phyloP scores from a whole-genome alignment of 2,113 vertebrate genomes.

The Callaeas wilsoni region DNA sequence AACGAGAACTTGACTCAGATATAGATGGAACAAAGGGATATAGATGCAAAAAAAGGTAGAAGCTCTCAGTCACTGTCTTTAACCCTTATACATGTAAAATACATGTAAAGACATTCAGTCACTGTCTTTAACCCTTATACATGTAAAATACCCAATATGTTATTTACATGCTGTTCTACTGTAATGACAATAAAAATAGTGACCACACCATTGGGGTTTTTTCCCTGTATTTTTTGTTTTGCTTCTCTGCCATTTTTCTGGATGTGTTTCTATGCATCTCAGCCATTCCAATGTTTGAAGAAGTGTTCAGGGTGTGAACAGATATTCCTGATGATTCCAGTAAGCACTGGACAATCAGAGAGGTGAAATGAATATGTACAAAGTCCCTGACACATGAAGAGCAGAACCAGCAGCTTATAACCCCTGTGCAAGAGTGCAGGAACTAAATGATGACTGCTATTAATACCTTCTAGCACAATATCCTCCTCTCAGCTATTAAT shows the following conservation, averaged over 20 bases:
- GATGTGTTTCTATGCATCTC: not conserved
- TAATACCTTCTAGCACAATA: slow-evolving; percentile 1
- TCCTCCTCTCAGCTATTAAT: slow-evolving; percentile 4
- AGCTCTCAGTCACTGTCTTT: not conserved
- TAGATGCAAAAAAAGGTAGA: not conserved
- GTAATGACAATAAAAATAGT: not conserved
- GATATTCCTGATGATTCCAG: not conserved
- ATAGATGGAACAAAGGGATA: not conserved
- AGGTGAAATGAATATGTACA: not conserved
- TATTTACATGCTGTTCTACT: not conserved
- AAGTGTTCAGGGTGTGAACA: not conserved
- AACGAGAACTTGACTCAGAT: not conserved
- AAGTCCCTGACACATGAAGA: not conserved
- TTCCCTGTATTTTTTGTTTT: not conserved
- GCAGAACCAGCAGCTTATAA: not conserved
- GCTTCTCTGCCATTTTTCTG: not conserved
- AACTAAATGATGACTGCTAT: not conserved
- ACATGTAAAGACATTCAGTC: not conserved
- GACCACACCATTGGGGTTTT: not conserved
- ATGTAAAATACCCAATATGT: not conserved
- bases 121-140: not conserved
- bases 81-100: not conserved
- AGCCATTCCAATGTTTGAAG: not conserved
- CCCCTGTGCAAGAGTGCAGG: not conserved
- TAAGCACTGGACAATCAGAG: not conserved